Percentiles rank a stretch among this genome's conserved stretches.
These are phyloP conservation scores for Enteromius unitaeniatus DNA, from an alignment of 2,797 vertebrate genomes.

Conservation along the genomic window DNA sequence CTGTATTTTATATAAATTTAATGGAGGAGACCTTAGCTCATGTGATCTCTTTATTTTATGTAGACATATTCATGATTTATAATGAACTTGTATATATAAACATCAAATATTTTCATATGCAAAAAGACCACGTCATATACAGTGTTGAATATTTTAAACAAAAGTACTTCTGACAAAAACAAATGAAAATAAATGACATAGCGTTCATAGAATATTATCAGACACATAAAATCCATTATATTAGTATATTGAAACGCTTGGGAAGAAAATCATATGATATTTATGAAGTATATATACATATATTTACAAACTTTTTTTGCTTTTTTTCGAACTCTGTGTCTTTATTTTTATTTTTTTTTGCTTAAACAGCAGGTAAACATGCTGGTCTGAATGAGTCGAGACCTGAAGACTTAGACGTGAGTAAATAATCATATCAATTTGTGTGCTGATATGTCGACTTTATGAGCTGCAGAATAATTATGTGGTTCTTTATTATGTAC, in stretches of 20 bases:
- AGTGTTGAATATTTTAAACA: slow-evolving; percentile 68
- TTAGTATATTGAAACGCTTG: not conserved
- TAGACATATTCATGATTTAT: slow-evolving; percentile 73
- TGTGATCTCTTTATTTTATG: slow-evolving; percentile 79
- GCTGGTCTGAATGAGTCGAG: slow-evolving; percentile 41
- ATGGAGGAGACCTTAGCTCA: slow-evolving; percentile 52
- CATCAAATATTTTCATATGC: slow-evolving; percentile 70
- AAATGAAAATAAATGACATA: slow-evolving; percentile 75
- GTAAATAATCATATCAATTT: slow-evolving; percentile 38
- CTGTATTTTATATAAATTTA: not conserved
- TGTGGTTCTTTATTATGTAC: not conserved
- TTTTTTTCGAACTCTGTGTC: slow-evolving; percentile 64
- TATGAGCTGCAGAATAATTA: slow-evolving; percentile 28
- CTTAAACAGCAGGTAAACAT: slow-evolving; percentile 62
- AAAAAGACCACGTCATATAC: slow-evolving; percentile 63
- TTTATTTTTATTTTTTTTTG: slow-evolving; percentile 62
- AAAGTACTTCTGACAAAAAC: slow-evolving; percentile 65
- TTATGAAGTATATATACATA: slow-evolving; percentile 67
- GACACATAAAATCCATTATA: slow-evolving; percentile 15
- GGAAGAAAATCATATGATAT: not conserved
- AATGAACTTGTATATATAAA: slow-evolving; percentile 72
- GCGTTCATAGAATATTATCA: not conserved
- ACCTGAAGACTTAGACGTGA: slow-evolving; percentile 53
- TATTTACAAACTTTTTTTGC: slow-evolving; percentile 71
- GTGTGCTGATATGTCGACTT: slow-evolving; percentile 50